A percentile compares a stretch with the other conserved stretches of the same genome.
These are phyloP conservation scores for Fragum whitleyi DNA, from an alignment of 2,888 invertebrate species.

Conservation along the genomic window DNA sequence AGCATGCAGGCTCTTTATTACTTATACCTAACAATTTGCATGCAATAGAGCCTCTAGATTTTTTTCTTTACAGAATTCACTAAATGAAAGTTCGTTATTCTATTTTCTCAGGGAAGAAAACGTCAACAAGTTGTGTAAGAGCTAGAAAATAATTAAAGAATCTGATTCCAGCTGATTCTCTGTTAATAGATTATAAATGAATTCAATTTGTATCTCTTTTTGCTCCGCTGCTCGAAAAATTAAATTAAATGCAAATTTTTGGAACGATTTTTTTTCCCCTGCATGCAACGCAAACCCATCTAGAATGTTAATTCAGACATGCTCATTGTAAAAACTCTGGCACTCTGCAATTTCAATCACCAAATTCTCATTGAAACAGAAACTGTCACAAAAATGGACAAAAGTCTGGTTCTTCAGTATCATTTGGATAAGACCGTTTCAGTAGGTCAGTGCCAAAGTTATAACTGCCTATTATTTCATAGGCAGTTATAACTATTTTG, in stretches of 20 bases:
- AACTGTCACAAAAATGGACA: neutral
- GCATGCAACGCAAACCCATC: conserved; percentile 1
- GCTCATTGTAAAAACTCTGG: conserved; percentile 13
- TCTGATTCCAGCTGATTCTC: neutral
- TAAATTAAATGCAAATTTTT: conserved; percentile 20
- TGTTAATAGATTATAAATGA: conserved; percentile 26
- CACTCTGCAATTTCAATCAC: neutral
- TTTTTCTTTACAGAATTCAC: no score
- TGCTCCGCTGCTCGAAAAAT: neutral
- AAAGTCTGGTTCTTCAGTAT: neutral
- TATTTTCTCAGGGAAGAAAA: neutral
- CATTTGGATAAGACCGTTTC: no score
- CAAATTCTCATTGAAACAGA: neutral
- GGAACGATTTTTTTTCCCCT: neutral
- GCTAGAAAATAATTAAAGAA: conserved; percentile 1
- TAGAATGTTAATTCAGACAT: neutral
- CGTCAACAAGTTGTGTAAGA: neutral
- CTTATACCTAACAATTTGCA: no score
- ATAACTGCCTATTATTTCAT: no score
- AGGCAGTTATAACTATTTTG: no score
- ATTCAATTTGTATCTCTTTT: conserved; percentile 13
- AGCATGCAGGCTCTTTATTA: no score
- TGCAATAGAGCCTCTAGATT: no score
- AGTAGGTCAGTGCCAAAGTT: no score
- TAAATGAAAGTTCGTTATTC: no score